Base-by-base conservation (phyloP, 2,888 invertebrate genomes). In the Lumbricus terrestris region DNA sequence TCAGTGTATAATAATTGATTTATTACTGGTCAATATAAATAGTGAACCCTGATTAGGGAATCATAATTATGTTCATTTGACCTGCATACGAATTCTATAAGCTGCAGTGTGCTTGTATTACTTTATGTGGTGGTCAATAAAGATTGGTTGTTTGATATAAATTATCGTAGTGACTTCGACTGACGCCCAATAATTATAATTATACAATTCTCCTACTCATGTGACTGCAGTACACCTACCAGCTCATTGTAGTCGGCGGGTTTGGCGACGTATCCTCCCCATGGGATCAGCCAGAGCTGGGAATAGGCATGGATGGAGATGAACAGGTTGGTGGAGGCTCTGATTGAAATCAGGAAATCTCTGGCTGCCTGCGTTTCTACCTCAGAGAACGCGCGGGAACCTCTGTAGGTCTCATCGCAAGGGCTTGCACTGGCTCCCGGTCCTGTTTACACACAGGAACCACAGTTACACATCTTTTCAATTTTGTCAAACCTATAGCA, bases 241-340 rank as follows among this genome's bases (percentile, higher is more conserved):
- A 93, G 89, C 34, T 91, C 88, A 5, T 69, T 34, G 88, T 92
- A 92, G 83, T 92, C 91, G 13, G 38, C 20, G 5, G 93, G 92
- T 54, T 92, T 91, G 34, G 83, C 35, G 18, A 35, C n/a, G 5
- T 90, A 91, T 91, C 90, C 92, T 11, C 91, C 92, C 90, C 91
- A 93, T 33, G 93, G 93, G 1, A 92, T 83, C 18, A 93, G 91
- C 90, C 92, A 91, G 37, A 91, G 90, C 90, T 93, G 92, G 23
- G 92, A 91, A 90, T 92, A 93, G 54, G 91, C 90, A 90, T 93
- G 93, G 23, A 93, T 82, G 82, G 92, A 90, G 90, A 93, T 91
- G 89, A 92, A 92, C 47, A 90, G 90, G 88, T 90, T 83, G 15
- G 83, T 83, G 3, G 8, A 1, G 29, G 35, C 13, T n/a, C 54